Percentiles rank a stretch among this genome's conserved stretches.
Conservation (phyloP, 1,140 invertebrate genomes). For the Goniozus legneri region DNA sequence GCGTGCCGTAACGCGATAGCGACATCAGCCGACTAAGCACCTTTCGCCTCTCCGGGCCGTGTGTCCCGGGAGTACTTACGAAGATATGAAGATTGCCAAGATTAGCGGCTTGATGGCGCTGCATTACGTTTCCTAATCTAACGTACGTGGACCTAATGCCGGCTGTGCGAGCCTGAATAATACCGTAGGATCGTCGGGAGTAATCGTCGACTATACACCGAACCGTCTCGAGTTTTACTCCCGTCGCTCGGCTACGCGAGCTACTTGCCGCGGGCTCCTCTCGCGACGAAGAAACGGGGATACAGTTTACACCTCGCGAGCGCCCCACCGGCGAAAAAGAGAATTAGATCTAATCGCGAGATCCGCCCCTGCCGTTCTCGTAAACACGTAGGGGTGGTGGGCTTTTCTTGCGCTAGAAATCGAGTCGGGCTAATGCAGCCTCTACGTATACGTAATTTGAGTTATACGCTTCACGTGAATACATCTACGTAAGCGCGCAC, state of each 20-base stretch:
- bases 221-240: background rate
- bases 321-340: background rate
- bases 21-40: conserved; percentile 17
- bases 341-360: conserved; percentile 7
- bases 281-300: too few relatives aligned
- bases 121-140: conserved; percentile 3
- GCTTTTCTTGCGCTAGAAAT: too few relatives aligned
- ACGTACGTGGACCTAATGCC: background rate
- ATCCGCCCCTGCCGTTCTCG: too few relatives aligned
- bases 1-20: conserved; percentile 18
- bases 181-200: background rate
- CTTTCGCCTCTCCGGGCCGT: conserved; percentile 9
- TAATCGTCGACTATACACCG: conserved; percentile 6
- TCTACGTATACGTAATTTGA: too few relatives aligned
- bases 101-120: conserved; percentile 17
- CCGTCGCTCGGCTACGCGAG: too few relatives aligned
- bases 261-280: too few relatives aligned
- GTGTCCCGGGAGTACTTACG: conserved; percentile 14
- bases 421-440: too few relatives aligned
- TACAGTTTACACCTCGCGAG: too few relatives aligned
- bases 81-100: conserved; percentile 26
- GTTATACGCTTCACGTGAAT: too few relatives aligned
- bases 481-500: too few relatives aligned
- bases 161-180: conserved; percentile 1
- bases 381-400: too few relatives aligned